A percentile compares a stretch with the other conserved stretches of the same genome.
These are phyloP conservation scores for Amphibalanus amphitrite DNA, from an alignment of 1,140 invertebrate genomes.

Conservation along the genomic window DNA sequence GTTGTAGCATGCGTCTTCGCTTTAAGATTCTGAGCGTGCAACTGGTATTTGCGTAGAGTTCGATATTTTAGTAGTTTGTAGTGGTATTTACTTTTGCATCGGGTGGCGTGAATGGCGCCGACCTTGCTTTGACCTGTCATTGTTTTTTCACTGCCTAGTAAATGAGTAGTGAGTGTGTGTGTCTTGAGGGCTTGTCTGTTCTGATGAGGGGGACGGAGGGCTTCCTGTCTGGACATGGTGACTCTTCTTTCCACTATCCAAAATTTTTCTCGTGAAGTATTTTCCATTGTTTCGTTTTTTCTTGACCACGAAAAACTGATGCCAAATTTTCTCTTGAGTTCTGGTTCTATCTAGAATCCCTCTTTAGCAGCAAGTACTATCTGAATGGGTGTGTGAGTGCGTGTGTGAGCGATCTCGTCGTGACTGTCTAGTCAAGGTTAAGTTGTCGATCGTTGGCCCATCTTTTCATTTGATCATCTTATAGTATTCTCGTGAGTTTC, in stretches of 20 bases:
- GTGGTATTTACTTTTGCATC: neutral
- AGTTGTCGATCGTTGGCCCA: too few species aligned
- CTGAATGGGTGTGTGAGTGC: too few species aligned
- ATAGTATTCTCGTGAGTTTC: too few species aligned
- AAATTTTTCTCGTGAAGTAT: too few species aligned
- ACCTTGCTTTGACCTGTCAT: neutral
- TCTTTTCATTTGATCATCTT: too few species aligned
- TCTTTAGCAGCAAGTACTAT: too few species aligned
- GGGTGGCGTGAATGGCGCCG: neutral
- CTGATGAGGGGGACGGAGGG: neutral
- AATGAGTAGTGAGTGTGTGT: neutral
- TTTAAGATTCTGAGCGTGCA: neutral
- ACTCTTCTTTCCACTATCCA: neutral
- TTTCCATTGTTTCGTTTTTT: too few species aligned
- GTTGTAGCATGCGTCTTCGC: neutral
- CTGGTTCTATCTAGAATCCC: too few species aligned
- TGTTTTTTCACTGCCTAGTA: neutral
- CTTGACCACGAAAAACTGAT: too few species aligned
- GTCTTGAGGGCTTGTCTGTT: neutral
- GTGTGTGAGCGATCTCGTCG: too few species aligned
- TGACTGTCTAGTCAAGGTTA: too few species aligned
- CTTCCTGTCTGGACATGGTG: neutral
- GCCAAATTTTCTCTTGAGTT: too few species aligned
- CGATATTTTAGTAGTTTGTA: neutral
- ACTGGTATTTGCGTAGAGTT: neutral